Evolutionary conservation across 2,113 vertebrate genomes (phyloP).

Genomic region (Tetrao urogallus): DNA sequence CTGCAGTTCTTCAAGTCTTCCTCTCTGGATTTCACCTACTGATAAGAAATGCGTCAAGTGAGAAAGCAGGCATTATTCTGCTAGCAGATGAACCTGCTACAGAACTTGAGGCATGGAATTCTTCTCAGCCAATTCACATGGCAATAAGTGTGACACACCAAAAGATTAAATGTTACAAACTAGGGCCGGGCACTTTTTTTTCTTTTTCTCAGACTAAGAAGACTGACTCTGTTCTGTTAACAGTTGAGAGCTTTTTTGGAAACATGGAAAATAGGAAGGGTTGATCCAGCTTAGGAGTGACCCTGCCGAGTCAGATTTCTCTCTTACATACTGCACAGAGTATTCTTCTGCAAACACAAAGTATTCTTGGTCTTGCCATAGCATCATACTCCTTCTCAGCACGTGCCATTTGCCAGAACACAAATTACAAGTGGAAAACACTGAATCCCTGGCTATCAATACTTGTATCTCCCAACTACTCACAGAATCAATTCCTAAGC

Average conservation of each 20-base stretch:
- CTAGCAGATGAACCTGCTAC: not conserved
- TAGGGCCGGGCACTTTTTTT: not conserved
- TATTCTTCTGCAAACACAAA: not conserved
- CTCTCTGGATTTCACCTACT: not conserved
- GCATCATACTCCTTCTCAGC: not conserved
- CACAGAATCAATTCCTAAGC: not conserved
- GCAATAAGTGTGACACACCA: not conserved
- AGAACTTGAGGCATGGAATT: not conserved
- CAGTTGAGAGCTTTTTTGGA: not conserved
- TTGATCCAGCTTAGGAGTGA: not conserved
- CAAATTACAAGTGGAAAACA: not conserved
- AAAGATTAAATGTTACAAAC: not conserved
- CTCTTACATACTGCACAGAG: not conserved
- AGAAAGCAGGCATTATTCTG: not conserved
- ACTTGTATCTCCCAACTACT: not conserved
- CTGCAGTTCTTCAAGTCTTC: not conserved
- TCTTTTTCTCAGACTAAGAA: not conserved
- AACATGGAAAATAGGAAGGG: not conserved
- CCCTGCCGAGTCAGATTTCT: not conserved
- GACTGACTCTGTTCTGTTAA: not conserved
- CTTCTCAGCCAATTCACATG: not conserved
- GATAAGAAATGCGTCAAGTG: not conserved
- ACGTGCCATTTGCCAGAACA: not conserved
- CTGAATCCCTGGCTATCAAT: not conserved
- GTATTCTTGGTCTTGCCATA: not conserved